phyloP scores from a whole-genome alignment of 2,888 invertebrate genomes.

The Chymomyza fuscimana region DNA sequence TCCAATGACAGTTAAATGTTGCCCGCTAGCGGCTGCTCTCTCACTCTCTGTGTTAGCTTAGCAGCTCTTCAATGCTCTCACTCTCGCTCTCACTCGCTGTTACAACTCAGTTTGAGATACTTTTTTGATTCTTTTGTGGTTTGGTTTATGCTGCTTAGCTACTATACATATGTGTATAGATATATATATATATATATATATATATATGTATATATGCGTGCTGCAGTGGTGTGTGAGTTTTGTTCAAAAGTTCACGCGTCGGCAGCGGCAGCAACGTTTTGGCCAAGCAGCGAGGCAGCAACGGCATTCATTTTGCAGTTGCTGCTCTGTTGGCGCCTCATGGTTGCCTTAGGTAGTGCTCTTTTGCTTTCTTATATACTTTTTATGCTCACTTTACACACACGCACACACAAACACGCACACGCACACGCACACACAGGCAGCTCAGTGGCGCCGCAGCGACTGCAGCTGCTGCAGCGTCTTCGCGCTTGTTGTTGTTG shows the following conservation, averaged over 20 bases:
- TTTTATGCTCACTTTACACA: background rate
- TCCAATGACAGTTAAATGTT: slow-evolving; percentile 18
- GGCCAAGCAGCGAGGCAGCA: background rate
- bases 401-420: background rate
- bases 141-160: background rate
- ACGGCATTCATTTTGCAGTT: background rate
- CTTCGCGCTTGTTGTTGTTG: slow-evolving; percentile 12
- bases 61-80: slow-evolving; percentile 8
- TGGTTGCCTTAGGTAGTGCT: background rate
- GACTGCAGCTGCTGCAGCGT: background rate
- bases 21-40: slow-evolving; percentile 30
- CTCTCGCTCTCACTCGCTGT: background rate
- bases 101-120: background rate
- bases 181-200: background rate
- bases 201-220: background rate
- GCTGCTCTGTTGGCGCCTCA: background rate
- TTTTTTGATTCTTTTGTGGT: background rate
- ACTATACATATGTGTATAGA: background rate
- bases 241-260: background rate
- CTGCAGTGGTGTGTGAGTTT: background rate
- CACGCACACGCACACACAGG: background rate
- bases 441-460: background rate
- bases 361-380: slow-evolving; percentile 5
- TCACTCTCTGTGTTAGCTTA: slow-evolving; percentile 17
- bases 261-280: background rate